Evolutionary conservation across 2,113 vertebrate genomes (phyloP), one percentile per base, ranked within the genome.

Genomic region (Brachypodius melanocephalos): DNA sequence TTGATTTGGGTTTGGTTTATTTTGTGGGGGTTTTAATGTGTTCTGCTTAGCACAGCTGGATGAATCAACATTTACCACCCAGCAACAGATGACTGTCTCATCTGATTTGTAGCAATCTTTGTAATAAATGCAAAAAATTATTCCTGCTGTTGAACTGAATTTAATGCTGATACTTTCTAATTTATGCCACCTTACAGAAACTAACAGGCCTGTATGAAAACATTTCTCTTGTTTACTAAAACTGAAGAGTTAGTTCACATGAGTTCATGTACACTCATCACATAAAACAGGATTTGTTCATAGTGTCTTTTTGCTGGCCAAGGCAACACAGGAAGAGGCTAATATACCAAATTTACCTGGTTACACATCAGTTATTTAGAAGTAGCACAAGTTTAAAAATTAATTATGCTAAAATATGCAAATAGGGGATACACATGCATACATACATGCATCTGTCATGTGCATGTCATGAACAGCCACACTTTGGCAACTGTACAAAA

Each of bases 361-460:
- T 63, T 84, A 43, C 36, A 67, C 17, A 26, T 68, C 40, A 76
- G 54, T 45, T 59, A 26, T 62, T 80, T 62, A 77, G 29, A 77
- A 57, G 38, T 6, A 71, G 51, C 42, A 65, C 25, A 32, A 76
- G 8, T 12, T 34, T 12, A 34, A 85, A 42, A 59, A 26, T 34
- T 52, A 85, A 77, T 81, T 34, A 46, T 15, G 26, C 45, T 89
- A 73, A 73, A 52, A 51, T 43, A 73, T 38, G 49, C 36, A 54
- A 19, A 63, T 2, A 46, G 58, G 9, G 24, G 29, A 34, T 4
- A 63, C 31, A 62, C 28, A 34, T 4, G 59, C 31, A 62, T 24
- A 58, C 0, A 0, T 3, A 12, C 22, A 12, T 28, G n/a, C n/a
- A n/a, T n/a, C n/a, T n/a, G n/a, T n/a, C n/a, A 32, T 8, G 17